These are phyloP conservation scores for Perizoma affinitatum DNA, from an alignment of 2,888 invertebrate genomes.

Conservation along the genomic window DNA sequence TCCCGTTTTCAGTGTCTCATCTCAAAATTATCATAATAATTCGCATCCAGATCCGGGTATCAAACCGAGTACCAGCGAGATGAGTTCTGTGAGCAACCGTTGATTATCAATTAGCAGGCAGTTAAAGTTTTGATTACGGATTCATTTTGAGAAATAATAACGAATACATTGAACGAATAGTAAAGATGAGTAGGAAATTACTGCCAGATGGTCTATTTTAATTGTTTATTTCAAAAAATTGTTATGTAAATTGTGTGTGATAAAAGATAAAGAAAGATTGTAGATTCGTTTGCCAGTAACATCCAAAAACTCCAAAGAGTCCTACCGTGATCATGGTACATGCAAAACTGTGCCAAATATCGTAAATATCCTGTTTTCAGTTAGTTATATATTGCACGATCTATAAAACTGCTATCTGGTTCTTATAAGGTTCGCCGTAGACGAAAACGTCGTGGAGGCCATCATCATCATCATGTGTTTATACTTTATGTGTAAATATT, in stretches of 20 bases:
- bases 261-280: not conserved
- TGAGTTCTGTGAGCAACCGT: constrained; percentile 52
- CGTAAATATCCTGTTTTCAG: no score
- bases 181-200: constrained; percentile 2
- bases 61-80: constrained; percentile 55
- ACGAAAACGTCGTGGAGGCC: no score
- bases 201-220: not conserved
- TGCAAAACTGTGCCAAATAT: no score
- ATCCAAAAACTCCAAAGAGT: no score
- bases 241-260: not conserved
- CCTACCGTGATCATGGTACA: no score
- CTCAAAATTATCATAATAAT: constrained; percentile 65
- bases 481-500: no score
- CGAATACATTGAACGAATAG: no score
- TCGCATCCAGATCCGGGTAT: constrained; percentile 52
- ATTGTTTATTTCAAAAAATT: not conserved
- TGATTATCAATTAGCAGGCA: constrained; percentile 57
- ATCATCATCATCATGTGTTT: no score
- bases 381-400: no score
- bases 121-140: constrained; percentile 48
- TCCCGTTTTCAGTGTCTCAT: constrained; percentile 34
- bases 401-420: no score
- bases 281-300: no score
- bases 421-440: no score
- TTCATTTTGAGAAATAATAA: constrained; percentile 26